These are phyloP conservation scores for Xiphias gladius DNA, from an alignment of 2,113 vertebrate species.

Conservation along the genomic window DNA sequence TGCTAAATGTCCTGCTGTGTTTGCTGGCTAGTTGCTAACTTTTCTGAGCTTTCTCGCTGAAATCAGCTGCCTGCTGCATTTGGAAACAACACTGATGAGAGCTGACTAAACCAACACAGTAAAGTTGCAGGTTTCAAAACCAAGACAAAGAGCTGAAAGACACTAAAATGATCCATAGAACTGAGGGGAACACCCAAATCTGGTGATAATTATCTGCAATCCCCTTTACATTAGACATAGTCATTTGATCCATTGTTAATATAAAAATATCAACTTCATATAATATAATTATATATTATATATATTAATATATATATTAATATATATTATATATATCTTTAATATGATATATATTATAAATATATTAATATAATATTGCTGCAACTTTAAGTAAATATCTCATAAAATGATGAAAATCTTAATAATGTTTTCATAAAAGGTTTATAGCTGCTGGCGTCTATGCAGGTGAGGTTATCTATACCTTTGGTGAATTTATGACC, in stretches of 20 bases:
- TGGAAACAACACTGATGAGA: neutral
- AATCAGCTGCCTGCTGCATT: neutral
- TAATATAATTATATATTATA: too few relatives aligned
- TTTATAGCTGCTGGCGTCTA: neutral
- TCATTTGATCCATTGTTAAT: neutral
- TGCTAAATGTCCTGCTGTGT: neutral
- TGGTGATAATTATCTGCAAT: neutral
- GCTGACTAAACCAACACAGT: neutral
- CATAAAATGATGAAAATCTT: neutral
- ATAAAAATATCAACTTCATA: neutral
- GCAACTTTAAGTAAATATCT: neutral
- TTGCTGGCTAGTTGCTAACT: neutral
- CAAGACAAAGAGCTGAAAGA: neutral
- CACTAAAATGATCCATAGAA: neutral
- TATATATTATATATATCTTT: too few relatives aligned
- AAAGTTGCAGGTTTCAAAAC: neutral
- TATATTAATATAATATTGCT: neutral
- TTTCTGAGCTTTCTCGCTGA: neutral
- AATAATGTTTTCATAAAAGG: neutral
- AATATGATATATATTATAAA: too few relatives aligned
- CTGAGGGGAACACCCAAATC: neutral
- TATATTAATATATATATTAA: too few relatives aligned
- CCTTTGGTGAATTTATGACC: neutral
- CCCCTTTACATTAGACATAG: neutral
- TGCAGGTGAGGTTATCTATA: slow-evolving; percentile 13